Evolutionary conservation across 2,797 vertebrate genomes (phyloP).

Genomic region (Salmo trutta): DNA sequence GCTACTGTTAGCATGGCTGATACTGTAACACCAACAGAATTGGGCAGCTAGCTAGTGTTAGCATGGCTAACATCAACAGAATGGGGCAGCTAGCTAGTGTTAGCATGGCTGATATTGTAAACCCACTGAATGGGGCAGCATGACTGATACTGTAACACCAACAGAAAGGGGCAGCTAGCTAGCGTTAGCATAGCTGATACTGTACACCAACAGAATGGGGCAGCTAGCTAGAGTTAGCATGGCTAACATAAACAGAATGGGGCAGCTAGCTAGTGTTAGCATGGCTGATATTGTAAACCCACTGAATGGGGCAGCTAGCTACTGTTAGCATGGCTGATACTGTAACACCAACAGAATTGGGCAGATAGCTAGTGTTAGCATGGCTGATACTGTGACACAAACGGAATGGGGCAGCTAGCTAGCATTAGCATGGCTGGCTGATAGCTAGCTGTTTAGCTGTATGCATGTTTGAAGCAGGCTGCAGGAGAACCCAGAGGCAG

Average conservation of each 20-base stretch:
- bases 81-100: background rate
- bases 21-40: too few species aligned
- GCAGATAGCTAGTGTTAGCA: background rate
- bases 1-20: too few species aligned
- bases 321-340: too few species aligned
- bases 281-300: too few species aligned
- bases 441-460: constrained; percentile 24
- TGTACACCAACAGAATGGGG: background rate
- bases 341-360: background rate
- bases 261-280: too few species aligned
- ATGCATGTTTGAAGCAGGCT: constrained; percentile 64
- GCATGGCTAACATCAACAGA: background rate
- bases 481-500: constrained; percentile 78
- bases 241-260: too few species aligned
- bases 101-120: too few species aligned
- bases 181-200: background rate
- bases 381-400: background rate
- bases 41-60: too few species aligned
- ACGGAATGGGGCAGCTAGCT: background rate
- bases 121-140: background rate
- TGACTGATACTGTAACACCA: background rate
- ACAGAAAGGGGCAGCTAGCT: background rate
- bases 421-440: constrained; percentile 1
- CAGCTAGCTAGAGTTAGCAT: too few species aligned
- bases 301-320: too few species aligned